Percentiles rank a stretch among this genome's conserved stretches.
Conservation (phyloP, 2,888 invertebrate species). For the Dorcus parallelipipedus region DNA sequence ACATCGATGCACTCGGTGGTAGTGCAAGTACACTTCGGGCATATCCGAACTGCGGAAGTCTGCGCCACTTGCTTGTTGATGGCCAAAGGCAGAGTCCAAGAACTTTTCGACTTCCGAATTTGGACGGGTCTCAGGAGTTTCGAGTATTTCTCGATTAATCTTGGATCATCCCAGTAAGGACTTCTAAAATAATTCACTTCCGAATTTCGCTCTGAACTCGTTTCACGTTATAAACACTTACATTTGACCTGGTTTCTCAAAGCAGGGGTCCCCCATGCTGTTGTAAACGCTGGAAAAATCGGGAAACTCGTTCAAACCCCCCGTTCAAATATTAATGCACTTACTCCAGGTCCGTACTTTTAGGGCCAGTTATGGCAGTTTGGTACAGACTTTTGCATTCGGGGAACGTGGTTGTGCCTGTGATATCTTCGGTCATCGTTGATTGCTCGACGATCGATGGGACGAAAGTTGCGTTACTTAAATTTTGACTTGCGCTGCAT, state of each 20-base stretch:
- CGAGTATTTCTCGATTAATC: conserved; percentile 14
- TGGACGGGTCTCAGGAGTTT: conserved; percentile 13
- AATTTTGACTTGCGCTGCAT: not conserved
- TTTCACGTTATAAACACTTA: not conserved
- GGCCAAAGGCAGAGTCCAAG: conserved; percentile 10
- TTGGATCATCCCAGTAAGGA: conserved; percentile 16
- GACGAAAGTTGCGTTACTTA: conserved; percentile 2
- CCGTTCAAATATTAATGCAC: not conserved
- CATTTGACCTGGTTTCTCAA: not conserved
- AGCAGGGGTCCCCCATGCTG: not conserved
- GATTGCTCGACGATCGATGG: conserved; percentile 8
- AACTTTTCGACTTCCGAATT: conserved; percentile 13
- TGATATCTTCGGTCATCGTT: conserved; percentile 9
- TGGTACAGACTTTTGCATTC: conserved; percentile 11
- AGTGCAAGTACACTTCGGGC: conserved; percentile 1
- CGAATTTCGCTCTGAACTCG: too few species aligned
- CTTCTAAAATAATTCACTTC: conserved; percentile 4
- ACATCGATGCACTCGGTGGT: not conserved
- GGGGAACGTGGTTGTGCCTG: not conserved
- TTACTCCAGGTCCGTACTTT: not conserved
- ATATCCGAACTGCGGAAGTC: not conserved
- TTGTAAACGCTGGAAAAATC: conserved; percentile 3
- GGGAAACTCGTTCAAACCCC: not conserved
- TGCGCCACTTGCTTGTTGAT: not conserved
- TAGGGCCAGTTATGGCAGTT: conserved; percentile 2